phyloP scores from a whole-genome alignment of 1,140 invertebrate species.

The Lutraria rhynchaena region DNA sequence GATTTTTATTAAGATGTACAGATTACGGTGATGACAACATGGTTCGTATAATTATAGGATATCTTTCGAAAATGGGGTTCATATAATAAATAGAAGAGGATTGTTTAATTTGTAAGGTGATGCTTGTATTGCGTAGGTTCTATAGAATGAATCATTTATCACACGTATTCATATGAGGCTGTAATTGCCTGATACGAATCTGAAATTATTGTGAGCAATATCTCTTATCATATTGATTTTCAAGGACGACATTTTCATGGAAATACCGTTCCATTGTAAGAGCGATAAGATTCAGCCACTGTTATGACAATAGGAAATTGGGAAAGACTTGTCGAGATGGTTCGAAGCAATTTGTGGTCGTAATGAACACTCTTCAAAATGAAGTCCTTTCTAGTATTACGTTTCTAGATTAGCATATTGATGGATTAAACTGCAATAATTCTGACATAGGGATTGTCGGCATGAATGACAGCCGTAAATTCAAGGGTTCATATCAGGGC shows the following conservation, averaged over 20 bases:
- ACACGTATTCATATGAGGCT: no score
- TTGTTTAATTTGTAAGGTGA: no score
- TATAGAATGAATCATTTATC: no score
- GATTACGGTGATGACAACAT: no score
- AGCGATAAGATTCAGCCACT: not conserved
- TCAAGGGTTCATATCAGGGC: no score
- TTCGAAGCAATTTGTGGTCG: slow-evolving; percentile 13
- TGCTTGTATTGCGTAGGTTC: no score
- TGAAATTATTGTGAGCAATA: slow-evolving; percentile 10
- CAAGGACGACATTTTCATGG: slow-evolving; percentile 5
- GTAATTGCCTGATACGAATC: no score
- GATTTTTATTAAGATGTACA: no score
- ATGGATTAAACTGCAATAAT: not conserved
- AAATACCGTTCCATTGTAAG: not conserved
- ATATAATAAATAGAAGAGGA: no score
- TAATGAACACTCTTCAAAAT: not conserved
- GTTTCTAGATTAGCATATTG: slow-evolving; percentile 24
- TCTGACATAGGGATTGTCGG: not conserved
- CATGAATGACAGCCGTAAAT: no score
- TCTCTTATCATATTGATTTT: not conserved
- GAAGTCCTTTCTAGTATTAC: not conserved
- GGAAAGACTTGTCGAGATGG: slow-evolving; percentile 2
- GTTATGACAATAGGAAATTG: slow-evolving; percentile 30
- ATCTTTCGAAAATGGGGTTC: no score
- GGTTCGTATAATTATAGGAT: no score